Percentiles rank a stretch among this genome's conserved stretches.
phyloP scores from a whole-genome alignment of 2,113 vertebrate species.

The Pelecanus crispus region DNA sequence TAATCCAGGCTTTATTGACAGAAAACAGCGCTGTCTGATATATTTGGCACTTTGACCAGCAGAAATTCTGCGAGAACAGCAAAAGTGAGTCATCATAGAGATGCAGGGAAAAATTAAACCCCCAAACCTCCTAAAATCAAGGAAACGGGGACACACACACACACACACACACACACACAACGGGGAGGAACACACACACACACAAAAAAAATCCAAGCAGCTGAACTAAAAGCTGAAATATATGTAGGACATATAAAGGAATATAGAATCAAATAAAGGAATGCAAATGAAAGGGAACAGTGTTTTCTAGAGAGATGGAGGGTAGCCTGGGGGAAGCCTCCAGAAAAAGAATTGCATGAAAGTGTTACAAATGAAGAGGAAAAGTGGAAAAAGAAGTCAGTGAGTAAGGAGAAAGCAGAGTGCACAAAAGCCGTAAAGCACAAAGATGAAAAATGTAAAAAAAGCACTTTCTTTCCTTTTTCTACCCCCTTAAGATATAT shows the following conservation, averaged over 20 bases:
- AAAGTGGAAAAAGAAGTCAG: not conserved
- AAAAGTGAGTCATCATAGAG: not conserved
- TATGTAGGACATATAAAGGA: not conserved
- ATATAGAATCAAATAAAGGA: not conserved
- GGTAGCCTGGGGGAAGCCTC: not conserved
- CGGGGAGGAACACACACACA: too few relatives aligned
- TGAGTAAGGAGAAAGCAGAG: not conserved
- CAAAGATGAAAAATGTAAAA: not conserved
- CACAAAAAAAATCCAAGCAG: not conserved
- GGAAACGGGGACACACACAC: too few relatives aligned
- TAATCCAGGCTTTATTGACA: too few relatives aligned
- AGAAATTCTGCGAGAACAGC: not conserved
- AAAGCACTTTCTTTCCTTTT: not conserved
- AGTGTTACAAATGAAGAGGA: not conserved
- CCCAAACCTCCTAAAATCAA: not conserved
- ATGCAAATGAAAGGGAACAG: not conserved
- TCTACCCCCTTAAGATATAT: not conserved
- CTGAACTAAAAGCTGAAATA: not conserved
- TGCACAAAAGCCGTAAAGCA: not conserved
- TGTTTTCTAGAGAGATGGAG: not conserved
- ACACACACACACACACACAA: too few relatives aligned
- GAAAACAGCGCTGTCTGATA: not conserved
- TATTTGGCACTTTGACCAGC: not conserved
- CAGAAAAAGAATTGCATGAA: not conserved
- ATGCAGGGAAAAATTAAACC: not conserved